phyloP scores from a whole-genome alignment of 2,888 invertebrate genomes.

The Blastobasis adustella region DNA sequence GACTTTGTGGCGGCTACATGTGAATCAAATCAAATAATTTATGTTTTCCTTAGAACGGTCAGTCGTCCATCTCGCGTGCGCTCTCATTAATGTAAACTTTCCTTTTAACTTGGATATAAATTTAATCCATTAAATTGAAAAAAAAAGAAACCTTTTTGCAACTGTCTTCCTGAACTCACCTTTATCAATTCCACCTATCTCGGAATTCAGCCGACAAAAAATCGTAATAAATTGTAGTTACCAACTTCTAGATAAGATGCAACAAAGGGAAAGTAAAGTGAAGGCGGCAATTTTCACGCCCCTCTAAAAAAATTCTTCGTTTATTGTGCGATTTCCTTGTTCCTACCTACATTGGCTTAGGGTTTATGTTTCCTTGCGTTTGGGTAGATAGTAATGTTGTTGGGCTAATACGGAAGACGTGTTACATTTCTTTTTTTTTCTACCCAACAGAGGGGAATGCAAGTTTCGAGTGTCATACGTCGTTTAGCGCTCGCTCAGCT shows the following conservation, averaged over 20 bases:
- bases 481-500: constrained; percentile 20
- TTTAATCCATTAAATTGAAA: too few species aligned
- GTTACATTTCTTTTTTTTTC: constrained; percentile 34
- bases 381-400: constrained; percentile 17
- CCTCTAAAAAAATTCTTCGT: constrained; percentile 34
- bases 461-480: constrained; percentile 40
- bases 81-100: too few species aligned
- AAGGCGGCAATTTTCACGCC: constrained; percentile 61
- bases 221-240: constrained; percentile 30
- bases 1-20: too few species aligned
- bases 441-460: constrained; percentile 20
- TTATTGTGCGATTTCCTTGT: constrained; percentile 18
- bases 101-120: too few species aligned
- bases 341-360: constrained; percentile 20
- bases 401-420: constrained; percentile 37
- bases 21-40: too few species aligned
- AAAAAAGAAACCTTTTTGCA: too few species aligned
- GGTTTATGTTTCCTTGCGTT: constrained; percentile 13
- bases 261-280: constrained; percentile 47
- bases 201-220: too few species aligned
- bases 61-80: too few species aligned
- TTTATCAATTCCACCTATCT: too few species aligned
- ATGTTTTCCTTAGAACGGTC: too few species aligned
- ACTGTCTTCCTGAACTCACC: too few species aligned
- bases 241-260: constrained; percentile 38